A percentile compares a stretch with the other conserved stretches of the same genome.
phyloP scores from a whole-genome alignment of 2,797 vertebrate genomes.

The Bucorvus abyssinicus region DNA sequence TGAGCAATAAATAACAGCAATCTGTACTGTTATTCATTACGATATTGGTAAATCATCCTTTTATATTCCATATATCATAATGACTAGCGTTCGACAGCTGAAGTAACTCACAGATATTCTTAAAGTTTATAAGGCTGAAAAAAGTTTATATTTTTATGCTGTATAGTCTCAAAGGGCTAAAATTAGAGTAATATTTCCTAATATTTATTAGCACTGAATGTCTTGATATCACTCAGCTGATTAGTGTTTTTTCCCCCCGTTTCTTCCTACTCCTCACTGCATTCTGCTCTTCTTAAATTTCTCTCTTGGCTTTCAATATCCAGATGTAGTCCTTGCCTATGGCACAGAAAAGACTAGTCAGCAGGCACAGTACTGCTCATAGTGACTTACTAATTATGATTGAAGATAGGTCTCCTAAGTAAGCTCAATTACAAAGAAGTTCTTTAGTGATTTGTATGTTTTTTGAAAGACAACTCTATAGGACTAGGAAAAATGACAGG shows the following conservation, averaged over 20 bases:
- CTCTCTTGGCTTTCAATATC: slow-evolving; percentile 1
- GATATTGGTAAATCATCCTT: not conserved
- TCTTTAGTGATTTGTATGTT: not conserved
- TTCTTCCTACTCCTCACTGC: not conserved
- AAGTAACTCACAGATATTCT: not conserved
- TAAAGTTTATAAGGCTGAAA: not conserved
- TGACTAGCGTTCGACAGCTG: not conserved
- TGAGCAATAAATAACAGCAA: not conserved
- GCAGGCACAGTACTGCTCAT: not conserved
- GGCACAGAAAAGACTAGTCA: not conserved
- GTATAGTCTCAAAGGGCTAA: not conserved
- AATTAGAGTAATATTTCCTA: not conserved
- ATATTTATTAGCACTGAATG: not conserved
- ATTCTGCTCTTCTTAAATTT: not conserved
- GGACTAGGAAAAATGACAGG: not conserved
- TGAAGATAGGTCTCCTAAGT: not conserved
- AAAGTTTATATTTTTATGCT: not conserved
- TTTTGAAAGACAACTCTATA: not conserved
- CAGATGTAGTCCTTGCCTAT: not conserved
- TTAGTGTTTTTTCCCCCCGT: not conserved
- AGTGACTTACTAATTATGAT: slow-evolving; percentile 19
- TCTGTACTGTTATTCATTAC: not conserved
- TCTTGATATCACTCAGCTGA: not conserved
- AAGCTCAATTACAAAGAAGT: not conserved
- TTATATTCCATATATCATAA: not conserved